phyloP scores from a whole-genome alignment of 2,888 invertebrate species.

The Tiphia femorata region DNA sequence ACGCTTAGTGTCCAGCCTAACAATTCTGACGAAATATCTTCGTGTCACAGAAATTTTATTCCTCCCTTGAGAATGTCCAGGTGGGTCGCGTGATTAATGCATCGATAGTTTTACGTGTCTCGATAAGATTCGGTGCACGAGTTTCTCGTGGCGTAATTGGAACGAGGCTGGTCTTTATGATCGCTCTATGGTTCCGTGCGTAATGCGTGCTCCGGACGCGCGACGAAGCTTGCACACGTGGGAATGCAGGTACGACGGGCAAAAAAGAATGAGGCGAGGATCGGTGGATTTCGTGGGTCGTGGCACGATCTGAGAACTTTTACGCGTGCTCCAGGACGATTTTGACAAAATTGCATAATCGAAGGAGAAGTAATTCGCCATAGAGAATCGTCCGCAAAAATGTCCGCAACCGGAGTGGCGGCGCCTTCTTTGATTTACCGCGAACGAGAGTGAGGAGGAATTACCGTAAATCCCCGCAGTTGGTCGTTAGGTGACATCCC shows the following conservation, averaged over 20 bases:
- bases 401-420: background rate
- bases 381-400: too few relatives aligned
- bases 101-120: conserved; percentile 33
- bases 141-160: conserved; percentile 48
- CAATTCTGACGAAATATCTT: background rate
- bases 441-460: too few relatives aligned
- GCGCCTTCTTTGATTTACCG: background rate
- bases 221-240: background rate
- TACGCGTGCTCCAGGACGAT: too few relatives aligned
- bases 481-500: too few relatives aligned
- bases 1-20: conserved; percentile 32
- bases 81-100: too few relatives aligned
- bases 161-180: conserved; percentile 48
- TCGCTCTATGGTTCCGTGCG: conserved; percentile 40
- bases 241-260: background rate
- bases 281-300: too few relatives aligned
- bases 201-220: background rate
- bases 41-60: background rate
- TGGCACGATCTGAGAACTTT: too few relatives aligned
- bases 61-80: too few relatives aligned
- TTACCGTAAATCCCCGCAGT: background rate
- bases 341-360: too few relatives aligned
- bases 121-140: conserved; percentile 33
- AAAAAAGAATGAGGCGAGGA: background rate
- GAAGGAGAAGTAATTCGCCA: too few relatives aligned